A percentile compares a stretch with the other conserved stretches of the same genome.
Conservation (phyloP, 2,797 vertebrate genomes). For the Macropodus opercularis region DNA sequence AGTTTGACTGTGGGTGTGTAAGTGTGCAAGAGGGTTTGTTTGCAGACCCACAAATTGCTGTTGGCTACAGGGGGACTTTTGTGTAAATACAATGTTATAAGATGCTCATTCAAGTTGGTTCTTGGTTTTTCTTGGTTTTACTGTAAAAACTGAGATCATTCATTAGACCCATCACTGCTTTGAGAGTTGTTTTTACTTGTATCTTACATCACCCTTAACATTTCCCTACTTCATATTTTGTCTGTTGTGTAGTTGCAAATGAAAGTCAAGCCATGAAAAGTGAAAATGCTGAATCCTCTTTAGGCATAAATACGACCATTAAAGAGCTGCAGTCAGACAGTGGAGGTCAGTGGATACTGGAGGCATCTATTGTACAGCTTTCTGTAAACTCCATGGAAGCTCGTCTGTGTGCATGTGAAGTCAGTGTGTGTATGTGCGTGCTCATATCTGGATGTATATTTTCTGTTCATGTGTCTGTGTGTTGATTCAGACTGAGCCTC, state of each 20-base stretch:
- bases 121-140: no score
- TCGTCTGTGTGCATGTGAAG: slow-evolving; percentile 8
- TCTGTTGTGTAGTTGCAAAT: neutral
- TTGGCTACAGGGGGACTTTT: no score
- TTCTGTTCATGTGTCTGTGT: slow-evolving; percentile 49
- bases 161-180: no score
- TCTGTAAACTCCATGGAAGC: slow-evolving; percentile 11
- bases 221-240: no score
- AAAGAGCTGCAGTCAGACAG: neutral
- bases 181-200: no score
- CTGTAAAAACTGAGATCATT: no score
- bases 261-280: neutral
- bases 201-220: no score
- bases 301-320: slow-evolving; percentile 2
- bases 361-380: slow-evolving; percentile 17
- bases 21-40: slow-evolving; percentile 2
- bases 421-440: neutral
- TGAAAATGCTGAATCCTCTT: slow-evolving; percentile 13
- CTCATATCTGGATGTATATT: slow-evolving; percentile 40
- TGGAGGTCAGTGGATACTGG: slow-evolving; percentile 11
- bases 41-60: slow-evolving; percentile 15
- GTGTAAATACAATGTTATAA: no score
- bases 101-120: no score
- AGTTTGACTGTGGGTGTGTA: slow-evolving; percentile 28
- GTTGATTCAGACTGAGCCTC: slow-evolving; percentile 53